Base-by-base conservation (phyloP, 2,113 vertebrate species). In the Thomomys bottae region DNA sequence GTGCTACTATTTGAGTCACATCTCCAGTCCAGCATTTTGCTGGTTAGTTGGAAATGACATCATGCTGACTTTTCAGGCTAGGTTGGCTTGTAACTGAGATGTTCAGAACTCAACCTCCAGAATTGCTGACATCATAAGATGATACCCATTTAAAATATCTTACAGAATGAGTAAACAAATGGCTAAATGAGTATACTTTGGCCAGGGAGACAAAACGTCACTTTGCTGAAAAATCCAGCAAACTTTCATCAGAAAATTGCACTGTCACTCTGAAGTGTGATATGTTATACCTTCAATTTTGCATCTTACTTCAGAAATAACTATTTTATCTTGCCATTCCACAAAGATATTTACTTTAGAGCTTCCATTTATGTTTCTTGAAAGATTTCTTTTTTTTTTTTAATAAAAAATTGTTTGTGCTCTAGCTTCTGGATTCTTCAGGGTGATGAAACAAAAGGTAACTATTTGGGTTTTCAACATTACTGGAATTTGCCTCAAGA, bases 231-330 rank as follows among this genome's bases (percentile, higher is more conserved):
- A 90, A 94, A 36, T 34, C 32, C 18, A 26, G 59, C 86, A 81
- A 93, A 64, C 18, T 72, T 70, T 92, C 54, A 88, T 92, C 77
- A 86, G 87, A 95, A 95, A 89, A 86, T 57, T 61, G 36, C 38
- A 92, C 85, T 75, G 87, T 80, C 30, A 49, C 59, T 93, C 95
- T 45, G 21, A 94, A 92, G 78, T 76, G 42, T 34, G 45, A 86
- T 89, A 59, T 84, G 45, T 57, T 49, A 28, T 67, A 18, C 17
- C 20, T 77, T 67, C 71, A 42, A 68, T 88, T 89, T 59, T 30
- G 8, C 5, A 5, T 64, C 85, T 68, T 42, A 77, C 77, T 89
- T 85, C 68, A 92, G 71, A 80, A 71, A 32, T 17, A 89, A 78
- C 49, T 75, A 67, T 91, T 90, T 92, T 79, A 81, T 71, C 59